Percentiles rank a stretch among this genome's conserved stretches.
Conservation (phyloP, 2,888 invertebrate species). For the Drosophila quasianomalipes region DNA sequence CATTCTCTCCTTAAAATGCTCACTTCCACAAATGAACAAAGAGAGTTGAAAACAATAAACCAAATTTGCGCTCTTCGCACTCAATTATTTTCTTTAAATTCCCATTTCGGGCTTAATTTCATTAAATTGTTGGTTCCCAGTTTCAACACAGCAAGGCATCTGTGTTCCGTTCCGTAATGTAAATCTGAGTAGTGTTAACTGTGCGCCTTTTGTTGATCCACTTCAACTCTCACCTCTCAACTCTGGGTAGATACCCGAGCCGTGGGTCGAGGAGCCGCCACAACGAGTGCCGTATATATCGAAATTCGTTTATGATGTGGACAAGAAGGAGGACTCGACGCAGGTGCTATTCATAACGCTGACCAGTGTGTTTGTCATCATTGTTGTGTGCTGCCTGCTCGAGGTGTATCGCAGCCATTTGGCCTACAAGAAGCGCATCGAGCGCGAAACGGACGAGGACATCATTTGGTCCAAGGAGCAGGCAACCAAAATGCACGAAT, state of each 20-base stretch:
- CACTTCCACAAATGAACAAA: neutral
- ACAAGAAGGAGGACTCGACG: constrained; percentile 92
- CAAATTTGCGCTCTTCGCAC: neutral
- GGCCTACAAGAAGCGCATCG: constrained; percentile 90
- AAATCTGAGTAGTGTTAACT: neutral
- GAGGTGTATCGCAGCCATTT: constrained; percentile 92
- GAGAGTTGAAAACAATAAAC: neutral
- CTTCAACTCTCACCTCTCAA: neutral
- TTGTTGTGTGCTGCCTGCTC: constrained; percentile 89
- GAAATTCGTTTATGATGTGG: constrained; percentile 89
- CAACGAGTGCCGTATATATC: constrained; percentile 91
- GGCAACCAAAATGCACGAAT: constrained; percentile 89
- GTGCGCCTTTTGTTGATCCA: constrained; percentile 43
- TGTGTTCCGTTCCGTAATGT: neutral
- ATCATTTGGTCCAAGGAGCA: constrained; percentile 91
- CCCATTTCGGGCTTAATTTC: neutral
- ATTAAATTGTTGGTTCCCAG: neutral
- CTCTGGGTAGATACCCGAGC: constrained; percentile 64
- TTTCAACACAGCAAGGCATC: neutral
- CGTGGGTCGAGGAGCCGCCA: constrained; percentile 94
- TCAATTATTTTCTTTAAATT: neutral
- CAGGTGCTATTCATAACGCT: constrained; percentile 93
- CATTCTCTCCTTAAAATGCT: neutral
- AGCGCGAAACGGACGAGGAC: constrained; percentile 91
- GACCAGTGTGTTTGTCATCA: constrained; percentile 90